Base-by-base conservation (phyloP, 2,888 invertebrate species). In the Horisme vitalbata region DNA sequence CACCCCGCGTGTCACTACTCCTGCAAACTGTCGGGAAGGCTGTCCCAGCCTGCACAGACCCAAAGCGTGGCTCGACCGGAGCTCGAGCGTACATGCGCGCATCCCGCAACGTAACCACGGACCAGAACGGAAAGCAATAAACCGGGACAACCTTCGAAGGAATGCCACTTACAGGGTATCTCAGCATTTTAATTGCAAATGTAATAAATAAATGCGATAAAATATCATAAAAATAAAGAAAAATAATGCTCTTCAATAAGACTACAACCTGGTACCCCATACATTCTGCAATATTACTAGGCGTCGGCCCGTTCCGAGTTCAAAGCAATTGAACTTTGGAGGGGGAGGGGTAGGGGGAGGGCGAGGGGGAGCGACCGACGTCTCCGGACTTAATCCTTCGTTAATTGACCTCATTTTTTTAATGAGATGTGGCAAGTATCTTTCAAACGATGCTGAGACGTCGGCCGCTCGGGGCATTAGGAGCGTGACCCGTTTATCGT, bases 111-210 rank as follows among this genome's bases (percentile, higher is more conserved):
- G 71, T 69, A 63, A 65, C 65, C 46, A 65, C 75, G 79, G 84
- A 85, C 77, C 83, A 79, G 73, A 76, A 77, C 89, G 91, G 91
- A 88, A 90, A 87, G 83, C 83, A 83, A 84, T 87, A 90, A 90
- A 87, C 90, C 90, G 90, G 90, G 90, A 90, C 90, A 90, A 90
- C 90, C 90, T 89, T 90, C 86, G 88, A 88, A 83, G 89, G 88
- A 86, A 81, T 79, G 82, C 84, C 83, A 81, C 84, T 79, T 79
- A 79, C 76, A 75, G 83, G 83, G 75, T 79, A 66, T 70, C 70
- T 76, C 77, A 84, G 88, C 88, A 75, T 72, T 76, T 68, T 74
- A 79, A 55, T 58, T 56, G 59, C 59, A 59, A 79, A 79, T 78
- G 74, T 82, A 82, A 86, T 84, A 87, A 83, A 87, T 85, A 87